Conservation (phyloP, 2,797 vertebrate genomes). For the Protosalanx chinensis region DNA sequence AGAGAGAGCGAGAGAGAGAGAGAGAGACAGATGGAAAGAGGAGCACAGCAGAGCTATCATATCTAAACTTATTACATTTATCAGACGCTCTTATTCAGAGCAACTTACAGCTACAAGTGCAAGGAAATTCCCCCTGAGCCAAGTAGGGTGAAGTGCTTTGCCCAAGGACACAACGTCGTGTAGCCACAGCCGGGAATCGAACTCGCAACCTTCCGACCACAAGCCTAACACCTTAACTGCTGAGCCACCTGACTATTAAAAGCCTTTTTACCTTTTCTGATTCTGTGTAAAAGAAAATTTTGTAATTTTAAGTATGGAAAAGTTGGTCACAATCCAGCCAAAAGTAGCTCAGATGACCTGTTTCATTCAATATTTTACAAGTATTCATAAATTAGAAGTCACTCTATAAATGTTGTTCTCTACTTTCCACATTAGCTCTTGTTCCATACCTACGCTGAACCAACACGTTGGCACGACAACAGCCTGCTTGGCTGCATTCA, state of each 20-base stretch:
- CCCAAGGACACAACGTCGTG: too few species aligned
- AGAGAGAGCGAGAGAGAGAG: constrained; percentile 5
- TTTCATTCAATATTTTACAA: constrained; percentile 49
- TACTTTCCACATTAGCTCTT: constrained; percentile 53
- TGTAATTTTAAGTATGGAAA: constrained; percentile 28
- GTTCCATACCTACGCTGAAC: constrained; percentile 38
- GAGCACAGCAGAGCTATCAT: constrained; percentile 8
- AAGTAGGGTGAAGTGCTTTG: too few species aligned
- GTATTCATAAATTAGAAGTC: constrained; percentile 48
- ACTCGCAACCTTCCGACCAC: too few species aligned
- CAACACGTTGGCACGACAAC: constrained; percentile 39
- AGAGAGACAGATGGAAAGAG: background rate
- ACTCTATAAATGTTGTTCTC: constrained; percentile 34
- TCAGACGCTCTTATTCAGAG: too few species aligned
- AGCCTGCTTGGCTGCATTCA: constrained; percentile 35
- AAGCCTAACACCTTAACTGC: too few species aligned
- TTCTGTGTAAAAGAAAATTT: constrained; percentile 12
- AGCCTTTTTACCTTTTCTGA: background rate
- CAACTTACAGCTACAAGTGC: too few species aligned
- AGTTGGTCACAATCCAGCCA: constrained; percentile 37
- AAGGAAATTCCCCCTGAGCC: too few species aligned
- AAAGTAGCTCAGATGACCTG: constrained; percentile 38
- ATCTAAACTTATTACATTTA: too few species aligned
- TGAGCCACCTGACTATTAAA: too few species aligned
- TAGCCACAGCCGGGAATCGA: too few species aligned